These are phyloP conservation scores for Vulpes vulpes DNA, from an alignment of 2,113 vertebrate species.

Conservation along the genomic window DNA sequence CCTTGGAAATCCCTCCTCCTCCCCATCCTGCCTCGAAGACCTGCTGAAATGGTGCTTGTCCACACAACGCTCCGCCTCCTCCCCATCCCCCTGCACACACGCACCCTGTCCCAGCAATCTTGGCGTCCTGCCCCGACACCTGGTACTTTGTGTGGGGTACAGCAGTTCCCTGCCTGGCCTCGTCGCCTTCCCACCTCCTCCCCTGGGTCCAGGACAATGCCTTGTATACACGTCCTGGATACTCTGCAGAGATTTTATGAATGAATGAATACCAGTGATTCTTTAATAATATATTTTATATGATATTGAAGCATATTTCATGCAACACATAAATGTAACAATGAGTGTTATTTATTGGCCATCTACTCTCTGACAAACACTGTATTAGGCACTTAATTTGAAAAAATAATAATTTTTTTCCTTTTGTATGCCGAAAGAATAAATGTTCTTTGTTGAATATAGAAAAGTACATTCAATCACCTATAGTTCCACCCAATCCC, in stretches of 20 bases:
- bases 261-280: neutral
- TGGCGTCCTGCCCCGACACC: fast-evolving
- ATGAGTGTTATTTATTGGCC: neutral
- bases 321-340: neutral
- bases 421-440: neutral
- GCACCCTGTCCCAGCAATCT: neutral
- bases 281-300: neutral
- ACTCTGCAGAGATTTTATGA: neutral
- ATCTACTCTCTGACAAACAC: conserved; percentile 7
- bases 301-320: neutral
- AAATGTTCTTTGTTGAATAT: neutral
- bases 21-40: neutral
- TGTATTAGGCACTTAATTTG: conserved; percentile 31
- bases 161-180: neutral
- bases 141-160: neutral
- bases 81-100: fast-evolving
- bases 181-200: neutral
- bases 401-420: neutral
- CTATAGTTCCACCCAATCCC: neutral
- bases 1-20: neutral
- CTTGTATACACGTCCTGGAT: neutral
- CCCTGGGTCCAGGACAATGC: neutral
- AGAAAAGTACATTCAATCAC: neutral
- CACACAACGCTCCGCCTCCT: fast-evolving
- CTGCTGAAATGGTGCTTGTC: neutral